Conservation (phyloP, 2,888 invertebrate species). For the Strigamia maritima region DNA sequence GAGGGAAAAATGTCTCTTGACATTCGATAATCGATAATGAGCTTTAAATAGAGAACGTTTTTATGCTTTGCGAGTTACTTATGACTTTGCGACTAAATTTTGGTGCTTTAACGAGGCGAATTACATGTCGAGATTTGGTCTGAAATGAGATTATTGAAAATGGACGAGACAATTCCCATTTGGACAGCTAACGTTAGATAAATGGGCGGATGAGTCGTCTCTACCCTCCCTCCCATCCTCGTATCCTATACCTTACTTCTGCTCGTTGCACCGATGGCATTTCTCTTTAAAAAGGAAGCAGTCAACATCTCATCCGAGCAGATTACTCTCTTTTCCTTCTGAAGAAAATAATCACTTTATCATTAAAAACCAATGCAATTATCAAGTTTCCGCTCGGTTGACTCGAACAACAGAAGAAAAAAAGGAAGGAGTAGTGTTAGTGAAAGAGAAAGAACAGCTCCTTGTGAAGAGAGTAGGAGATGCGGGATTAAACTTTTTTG, state of each 20-base stretch:
- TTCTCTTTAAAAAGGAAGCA: conserved; percentile 19
- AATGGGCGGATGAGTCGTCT: conserved; percentile 18
- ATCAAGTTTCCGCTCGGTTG: conserved; percentile 27
- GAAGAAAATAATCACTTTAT: conserved; percentile 24
- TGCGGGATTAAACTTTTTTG: conserved; percentile 23
- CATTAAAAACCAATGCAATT: conserved; percentile 29
- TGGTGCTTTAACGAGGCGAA: background rate
- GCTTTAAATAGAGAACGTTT: background rate
- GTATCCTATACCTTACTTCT: conserved; percentile 2
- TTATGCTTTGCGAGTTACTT: background rate
- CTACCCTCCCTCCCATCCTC: background rate
- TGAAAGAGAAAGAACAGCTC: background rate
- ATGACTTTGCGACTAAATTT: background rate
- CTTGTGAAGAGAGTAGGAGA: conserved; percentile 12
- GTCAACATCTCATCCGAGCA: conserved; percentile 20
- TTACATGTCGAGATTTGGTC: background rate
- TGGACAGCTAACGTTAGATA: background rate
- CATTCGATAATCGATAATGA: conserved; percentile 20
- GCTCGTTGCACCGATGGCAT: conserved; percentile 10
- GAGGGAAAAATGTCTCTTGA: background rate
- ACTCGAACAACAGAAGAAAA: conserved; percentile 21
- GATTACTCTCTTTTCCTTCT: conserved; percentile 24
- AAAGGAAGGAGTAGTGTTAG: conserved; percentile 17
- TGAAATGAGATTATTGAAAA: conserved; percentile 22
- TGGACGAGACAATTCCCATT: conserved; percentile 20